These are phyloP conservation scores for Megalops atlanticus DNA, from an alignment of 2,113 vertebrate genomes.

Conservation along the genomic window DNA sequence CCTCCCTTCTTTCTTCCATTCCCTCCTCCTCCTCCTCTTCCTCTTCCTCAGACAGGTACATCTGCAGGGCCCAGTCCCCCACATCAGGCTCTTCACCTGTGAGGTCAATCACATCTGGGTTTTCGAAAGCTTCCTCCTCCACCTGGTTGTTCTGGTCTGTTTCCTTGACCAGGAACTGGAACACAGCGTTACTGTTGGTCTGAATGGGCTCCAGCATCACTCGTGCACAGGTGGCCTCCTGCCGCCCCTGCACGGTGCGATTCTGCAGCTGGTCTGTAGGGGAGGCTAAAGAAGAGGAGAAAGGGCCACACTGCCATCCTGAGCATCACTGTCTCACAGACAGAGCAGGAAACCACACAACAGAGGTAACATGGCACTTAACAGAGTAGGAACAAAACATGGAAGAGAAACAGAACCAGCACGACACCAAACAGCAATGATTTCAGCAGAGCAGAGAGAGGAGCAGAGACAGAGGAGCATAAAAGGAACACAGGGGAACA, in stretches of 20 bases:
- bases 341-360: no score
- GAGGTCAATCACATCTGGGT: no score
- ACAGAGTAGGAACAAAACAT: no score
- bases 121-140: constrained; percentile 71
- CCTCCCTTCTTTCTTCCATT: constrained; percentile 75
- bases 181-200: constrained; percentile 90
- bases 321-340: no score
- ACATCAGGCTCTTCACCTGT: no score
- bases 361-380: no score
- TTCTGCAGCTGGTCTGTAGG: constrained; percentile 85
- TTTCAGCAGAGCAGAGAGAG: no score
- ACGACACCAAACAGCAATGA: no score
- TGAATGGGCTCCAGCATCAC: constrained; percentile 91
- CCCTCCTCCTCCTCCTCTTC: not conserved
- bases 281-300: constrained; percentile 56
- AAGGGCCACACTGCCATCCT: not conserved
- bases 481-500: not conserved
- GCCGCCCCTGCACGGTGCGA: constrained; percentile 84
- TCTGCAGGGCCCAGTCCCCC: constrained; percentile 54
- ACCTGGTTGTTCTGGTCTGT: constrained; percentile 68
- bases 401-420: no score
- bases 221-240: constrained; percentile 90
- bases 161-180: constrained; percentile 84
- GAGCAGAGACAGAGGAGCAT: no score
- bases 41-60: not conserved